Conservation (phyloP, 2,888 invertebrate genomes). For the Ennomos quercinarius region DNA sequence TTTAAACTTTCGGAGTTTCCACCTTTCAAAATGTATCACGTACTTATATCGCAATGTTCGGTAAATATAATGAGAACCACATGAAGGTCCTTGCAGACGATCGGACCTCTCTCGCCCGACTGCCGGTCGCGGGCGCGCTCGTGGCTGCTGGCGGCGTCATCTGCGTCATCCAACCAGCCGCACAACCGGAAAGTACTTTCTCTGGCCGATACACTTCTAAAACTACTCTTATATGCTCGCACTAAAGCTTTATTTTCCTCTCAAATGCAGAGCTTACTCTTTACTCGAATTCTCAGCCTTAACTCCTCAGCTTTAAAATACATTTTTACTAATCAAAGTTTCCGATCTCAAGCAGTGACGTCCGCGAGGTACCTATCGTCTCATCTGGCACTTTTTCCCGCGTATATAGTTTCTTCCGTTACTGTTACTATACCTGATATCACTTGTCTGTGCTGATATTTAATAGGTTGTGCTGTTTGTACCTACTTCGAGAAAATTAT, state of each 20-base stretch:
- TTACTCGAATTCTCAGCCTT: constrained; percentile 53
- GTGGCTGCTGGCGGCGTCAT: constrained; percentile 59
- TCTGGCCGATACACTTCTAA: constrained; percentile 60
- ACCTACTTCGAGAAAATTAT: constrained; percentile 57
- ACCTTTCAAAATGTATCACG: constrained; percentile 42
- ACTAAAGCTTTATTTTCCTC: constrained; percentile 58
- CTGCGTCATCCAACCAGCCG: constrained; percentile 78
- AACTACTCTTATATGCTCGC: constrained; percentile 56
- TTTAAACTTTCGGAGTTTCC: constrained; percentile 37
- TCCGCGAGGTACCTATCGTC: constrained; percentile 61
- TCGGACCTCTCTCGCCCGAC: constrained; percentile 71
- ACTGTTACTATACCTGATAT: constrained; percentile 25
- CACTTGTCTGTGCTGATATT: constrained; percentile 52
- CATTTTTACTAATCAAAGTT: constrained; percentile 47
- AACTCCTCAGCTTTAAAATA: constrained; percentile 53
- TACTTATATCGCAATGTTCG: constrained; percentile 56
- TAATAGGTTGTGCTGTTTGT: constrained; percentile 50
- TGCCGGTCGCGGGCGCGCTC: constrained; percentile 53
- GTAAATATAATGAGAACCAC: constrained; percentile 42
- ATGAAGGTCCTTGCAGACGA: constrained; percentile 58
- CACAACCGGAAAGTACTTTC: constrained; percentile 83
- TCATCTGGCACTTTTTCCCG: constrained; percentile 75
- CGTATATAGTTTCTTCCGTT: constrained; percentile 65
- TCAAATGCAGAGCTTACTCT: constrained; percentile 20
- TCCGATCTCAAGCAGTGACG: constrained; percentile 58